Conservation (phyloP, 2,888 invertebrate genomes). For the Aphidoletes aphidimyza region DNA sequence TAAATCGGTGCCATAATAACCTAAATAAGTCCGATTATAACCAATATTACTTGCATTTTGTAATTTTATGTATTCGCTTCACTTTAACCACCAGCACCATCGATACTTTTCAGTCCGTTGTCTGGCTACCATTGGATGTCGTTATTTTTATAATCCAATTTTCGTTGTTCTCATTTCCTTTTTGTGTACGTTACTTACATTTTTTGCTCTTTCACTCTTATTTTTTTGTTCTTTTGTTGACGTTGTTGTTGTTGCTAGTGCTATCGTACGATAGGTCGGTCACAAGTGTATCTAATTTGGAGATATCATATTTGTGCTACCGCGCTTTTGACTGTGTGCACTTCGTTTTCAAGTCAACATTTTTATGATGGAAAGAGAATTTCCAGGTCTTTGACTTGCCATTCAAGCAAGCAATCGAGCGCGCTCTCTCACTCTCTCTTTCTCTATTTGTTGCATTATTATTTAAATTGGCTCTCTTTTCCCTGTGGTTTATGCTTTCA, state of each 20-base stretch:
- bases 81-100: not conserved
- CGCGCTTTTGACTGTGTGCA: not conserved
- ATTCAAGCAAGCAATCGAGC: not conserved
- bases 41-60: slow-evolving; percentile 37
- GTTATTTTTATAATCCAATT: slow-evolving; percentile 37
- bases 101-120: slow-evolving; percentile 30
- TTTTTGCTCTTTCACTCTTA: not conserved
- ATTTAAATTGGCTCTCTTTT: slow-evolving; percentile 17
- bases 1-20: slow-evolving; percentile 38
- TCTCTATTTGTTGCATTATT: not conserved
- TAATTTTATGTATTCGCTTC: not conserved
- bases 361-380: slow-evolving; percentile 19
- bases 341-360: not conserved
- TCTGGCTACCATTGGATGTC: slow-evolving; percentile 18
- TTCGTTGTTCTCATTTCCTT: slow-evolving; percentile 43
- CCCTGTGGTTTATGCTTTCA: not conserved
- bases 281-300: slow-evolving; percentile 19
- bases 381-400: not conserved
- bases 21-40: slow-evolving; percentile 50
- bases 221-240: not conserved
- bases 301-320: slow-evolving; percentile 19
- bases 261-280: no score
- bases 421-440: no score
- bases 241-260: not conserved
- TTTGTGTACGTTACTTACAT: not conserved